These are phyloP conservation scores for Drosophila micromelanica DNA, from an alignment of 1,140 invertebrate genomes.

Conservation along the genomic window DNA sequence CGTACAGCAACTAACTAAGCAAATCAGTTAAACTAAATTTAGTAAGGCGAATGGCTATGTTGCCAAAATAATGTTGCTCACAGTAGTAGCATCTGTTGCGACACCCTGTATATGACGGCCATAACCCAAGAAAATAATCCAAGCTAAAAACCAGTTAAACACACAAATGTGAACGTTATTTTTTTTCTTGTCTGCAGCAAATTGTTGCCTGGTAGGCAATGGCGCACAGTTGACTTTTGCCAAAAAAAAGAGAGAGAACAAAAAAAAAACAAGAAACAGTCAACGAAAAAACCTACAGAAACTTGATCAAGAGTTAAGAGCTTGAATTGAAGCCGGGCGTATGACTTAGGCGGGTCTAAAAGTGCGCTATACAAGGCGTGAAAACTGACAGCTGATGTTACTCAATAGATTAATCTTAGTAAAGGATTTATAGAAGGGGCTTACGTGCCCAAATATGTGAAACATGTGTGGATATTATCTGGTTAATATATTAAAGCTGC, in stretches of 20 bases:
- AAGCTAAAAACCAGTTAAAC: slow-evolving; percentile 65
- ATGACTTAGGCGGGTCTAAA: slow-evolving; percentile 53
- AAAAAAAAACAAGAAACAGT: slow-evolving; percentile 62
- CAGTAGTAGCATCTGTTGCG: background rate
- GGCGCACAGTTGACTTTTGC: slow-evolving; percentile 67
- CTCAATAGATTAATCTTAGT: slow-evolving; percentile 25
- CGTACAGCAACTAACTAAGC: background rate
- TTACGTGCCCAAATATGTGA: background rate
- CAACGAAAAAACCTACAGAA: slow-evolving; percentile 65
- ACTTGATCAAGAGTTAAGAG: slow-evolving; percentile 77
- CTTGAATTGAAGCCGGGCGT: slow-evolving; percentile 46
- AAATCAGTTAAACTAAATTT: background rate
- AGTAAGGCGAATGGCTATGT: background rate
- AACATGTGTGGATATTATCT: background rate
- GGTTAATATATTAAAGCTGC: too few relatives aligned
- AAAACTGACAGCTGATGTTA: slow-evolving; percentile 59
- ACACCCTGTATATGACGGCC: slow-evolving; percentile 36
- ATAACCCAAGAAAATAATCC: slow-evolving; percentile 42
- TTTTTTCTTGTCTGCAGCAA: slow-evolving; percentile 58
- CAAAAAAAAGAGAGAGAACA: slow-evolving; percentile 54
- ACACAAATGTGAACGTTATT: slow-evolving; percentile 59
- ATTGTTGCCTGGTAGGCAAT: slow-evolving; percentile 61
- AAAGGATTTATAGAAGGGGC: background rate
- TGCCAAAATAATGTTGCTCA: background rate
- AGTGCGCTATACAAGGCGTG: slow-evolving; percentile 63